Evolutionary conservation across 2,113 vertebrate species (phyloP).

Genomic region (Petromus typicus): DNA sequence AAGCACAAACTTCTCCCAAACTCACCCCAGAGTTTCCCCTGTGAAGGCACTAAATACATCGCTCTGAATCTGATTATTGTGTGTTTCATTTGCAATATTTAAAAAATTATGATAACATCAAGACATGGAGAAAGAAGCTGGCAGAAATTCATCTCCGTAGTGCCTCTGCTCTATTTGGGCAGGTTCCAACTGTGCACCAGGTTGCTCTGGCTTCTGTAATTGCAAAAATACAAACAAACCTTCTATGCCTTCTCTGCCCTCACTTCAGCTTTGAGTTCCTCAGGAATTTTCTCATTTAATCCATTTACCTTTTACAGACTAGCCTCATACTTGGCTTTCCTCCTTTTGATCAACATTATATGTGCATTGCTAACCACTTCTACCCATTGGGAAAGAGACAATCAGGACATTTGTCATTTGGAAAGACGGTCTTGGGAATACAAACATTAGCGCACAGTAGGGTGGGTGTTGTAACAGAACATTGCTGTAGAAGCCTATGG

Average conservation of each 20-base stretch:
- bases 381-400: background rate
- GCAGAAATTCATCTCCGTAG: background rate
- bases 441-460: background rate
- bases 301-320: background rate
- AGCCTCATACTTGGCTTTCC: background rate
- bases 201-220: background rate
- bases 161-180: background rate
- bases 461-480: background rate
- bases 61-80: background rate
- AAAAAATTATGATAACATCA: background rate
- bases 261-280: background rate
- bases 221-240: background rate
- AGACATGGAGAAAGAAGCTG: background rate
- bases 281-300: background rate
- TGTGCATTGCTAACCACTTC: background rate
- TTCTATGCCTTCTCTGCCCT: background rate
- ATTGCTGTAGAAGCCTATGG: no score
- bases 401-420: background rate
- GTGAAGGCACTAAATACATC: background rate
- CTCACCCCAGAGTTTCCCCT: background rate
- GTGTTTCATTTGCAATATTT: background rate
- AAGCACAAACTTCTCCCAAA: background rate
- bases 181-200: background rate
- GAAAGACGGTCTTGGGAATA: background rate
- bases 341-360: background rate